Conservation (phyloP, 2,888 invertebrate genomes). For the Noctua pronuba region DNA sequence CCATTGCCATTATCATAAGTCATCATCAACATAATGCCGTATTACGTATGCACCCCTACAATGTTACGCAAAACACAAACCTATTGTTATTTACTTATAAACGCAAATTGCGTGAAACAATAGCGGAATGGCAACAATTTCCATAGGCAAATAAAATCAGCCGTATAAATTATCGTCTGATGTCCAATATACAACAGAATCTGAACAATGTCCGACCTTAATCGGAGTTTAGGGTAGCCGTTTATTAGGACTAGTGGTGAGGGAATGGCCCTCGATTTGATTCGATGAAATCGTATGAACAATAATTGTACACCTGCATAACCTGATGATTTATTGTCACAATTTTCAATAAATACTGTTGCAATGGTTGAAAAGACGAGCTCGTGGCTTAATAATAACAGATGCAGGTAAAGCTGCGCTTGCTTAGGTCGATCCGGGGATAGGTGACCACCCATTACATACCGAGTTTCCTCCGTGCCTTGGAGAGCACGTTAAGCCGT, state of each 20-base stretch:
- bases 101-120: constrained; percentile 61
- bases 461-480: too few relatives aligned
- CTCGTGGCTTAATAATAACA: too few relatives aligned
- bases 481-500: too few relatives aligned
- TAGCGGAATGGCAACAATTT: constrained; percentile 47
- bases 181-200: constrained; percentile 52
- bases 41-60: constrained; percentile 59
- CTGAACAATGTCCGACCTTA: constrained; percentile 59
- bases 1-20: constrained; percentile 50
- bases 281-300: not conserved
- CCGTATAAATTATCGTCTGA: constrained; percentile 59
- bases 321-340: not conserved
- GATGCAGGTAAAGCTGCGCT: too few relatives aligned
- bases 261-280: constrained; percentile 14
- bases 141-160: constrained; percentile 52
- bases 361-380: too few relatives aligned
- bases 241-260: constrained; percentile 44
- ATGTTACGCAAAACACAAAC: constrained; percentile 43
- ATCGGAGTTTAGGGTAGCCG: constrained; percentile 54
- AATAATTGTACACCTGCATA: not conserved
- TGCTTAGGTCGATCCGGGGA: too few relatives aligned
- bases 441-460: too few relatives aligned
- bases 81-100: constrained; percentile 59
- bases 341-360: not conserved
- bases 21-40: constrained; percentile 46